Evolutionary conservation across 2,797 vertebrate species (phyloP), one percentile per base, ranked within the genome.

Genomic region (Myripristis jacobus): DNA sequence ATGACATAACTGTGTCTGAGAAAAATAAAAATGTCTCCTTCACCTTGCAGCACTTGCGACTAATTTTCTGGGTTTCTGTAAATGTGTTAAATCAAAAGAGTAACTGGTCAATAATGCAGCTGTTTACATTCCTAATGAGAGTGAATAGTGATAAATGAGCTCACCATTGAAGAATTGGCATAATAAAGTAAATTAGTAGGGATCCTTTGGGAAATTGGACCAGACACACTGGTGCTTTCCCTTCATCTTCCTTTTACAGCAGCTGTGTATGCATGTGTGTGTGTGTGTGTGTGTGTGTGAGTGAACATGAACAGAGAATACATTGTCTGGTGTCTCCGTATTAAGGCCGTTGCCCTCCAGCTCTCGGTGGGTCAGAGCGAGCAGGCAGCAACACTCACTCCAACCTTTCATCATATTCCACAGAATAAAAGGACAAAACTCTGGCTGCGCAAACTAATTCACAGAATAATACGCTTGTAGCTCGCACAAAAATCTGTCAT

Each of bases 1-100:
- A 75, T 48, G 36, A 29, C 13, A 66, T 73, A 48, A 34, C 51
- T 88, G 81, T 88, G 79, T 86, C 58, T 7, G 31, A 67, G 24
- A 80, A 76, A 62, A 90, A 83, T 83, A 89, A 87, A 90, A 87
- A 90, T 54, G 54, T 70, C 4, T 44, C 65, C 66, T 77, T 60
- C 36, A 70, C 8, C 53, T 22, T 65, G 36, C 19, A 44, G 24
- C 63, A 11, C 3, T 75, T 59, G 66, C 3, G 1, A 77, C 22
- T 15, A 0, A 18, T 1, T 78, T 55, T 25, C 36, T 53, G 27
- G 19, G 29, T 38, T 7, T 19, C 11, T 12, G n/a, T 58, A 19
- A 41, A 58, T 41, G 34, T 58, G 12, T 15, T 43, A 43, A 9
- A 38, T 38, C 36, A 38, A 38, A 38, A n/a, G 10, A 38, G 15